Percentiles rank a stretch among this genome's conserved stretches.
phyloP scores from a whole-genome alignment of 2,888 invertebrate species.

The Phytoseiulus persimilis region DNA sequence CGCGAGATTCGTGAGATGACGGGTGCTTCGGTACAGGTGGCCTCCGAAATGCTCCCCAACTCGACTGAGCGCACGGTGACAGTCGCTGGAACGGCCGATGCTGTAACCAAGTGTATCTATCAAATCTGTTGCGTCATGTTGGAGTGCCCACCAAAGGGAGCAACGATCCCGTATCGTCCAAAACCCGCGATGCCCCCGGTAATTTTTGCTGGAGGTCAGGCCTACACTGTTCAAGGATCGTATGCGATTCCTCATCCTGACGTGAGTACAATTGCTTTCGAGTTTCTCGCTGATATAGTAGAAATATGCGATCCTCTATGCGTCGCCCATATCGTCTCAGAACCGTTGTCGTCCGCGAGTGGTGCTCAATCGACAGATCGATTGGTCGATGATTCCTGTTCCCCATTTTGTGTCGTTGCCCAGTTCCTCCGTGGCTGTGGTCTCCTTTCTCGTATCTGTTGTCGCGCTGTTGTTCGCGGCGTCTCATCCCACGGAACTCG shows the following conservation, averaged over 20 bases:
- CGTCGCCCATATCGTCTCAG: no score
- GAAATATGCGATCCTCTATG: no score
- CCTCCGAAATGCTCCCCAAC: slow-evolving; percentile 97
- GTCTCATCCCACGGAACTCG: not conserved
- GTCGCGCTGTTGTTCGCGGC: no score
- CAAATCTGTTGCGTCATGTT: slow-evolving; percentile 99
- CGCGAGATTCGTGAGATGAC: slow-evolving; percentile 95
- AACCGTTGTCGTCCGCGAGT: no score
- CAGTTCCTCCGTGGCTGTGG: no score
- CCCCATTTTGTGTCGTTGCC: slow-evolving; percentile 29
- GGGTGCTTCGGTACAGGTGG: slow-evolving; percentile 64
- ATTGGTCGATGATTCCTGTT: slow-evolving; percentile 40
- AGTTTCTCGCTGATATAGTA: no score
- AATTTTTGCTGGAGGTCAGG: slow-evolving; percentile 88
- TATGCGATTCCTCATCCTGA: slow-evolving; percentile 85
- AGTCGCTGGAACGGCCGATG: slow-evolving; percentile 91
- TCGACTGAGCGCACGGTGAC: slow-evolving; percentile 98
- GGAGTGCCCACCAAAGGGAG: slow-evolving; percentile 99
- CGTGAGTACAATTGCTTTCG: slow-evolving; percentile 59
- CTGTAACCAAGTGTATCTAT: slow-evolving; percentile 97
- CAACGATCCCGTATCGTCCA: slow-evolving; percentile 98
- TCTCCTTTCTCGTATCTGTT: no score
- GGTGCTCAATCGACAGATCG: no score
- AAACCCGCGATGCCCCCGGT: slow-evolving; percentile 89
- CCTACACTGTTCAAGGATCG: slow-evolving; percentile 90